A percentile compares a stretch with the other conserved stretches of the same genome.
Evolutionary conservation across 2,888 invertebrate genomes (phyloP).

Genomic region (Ophion costatus): DNA sequence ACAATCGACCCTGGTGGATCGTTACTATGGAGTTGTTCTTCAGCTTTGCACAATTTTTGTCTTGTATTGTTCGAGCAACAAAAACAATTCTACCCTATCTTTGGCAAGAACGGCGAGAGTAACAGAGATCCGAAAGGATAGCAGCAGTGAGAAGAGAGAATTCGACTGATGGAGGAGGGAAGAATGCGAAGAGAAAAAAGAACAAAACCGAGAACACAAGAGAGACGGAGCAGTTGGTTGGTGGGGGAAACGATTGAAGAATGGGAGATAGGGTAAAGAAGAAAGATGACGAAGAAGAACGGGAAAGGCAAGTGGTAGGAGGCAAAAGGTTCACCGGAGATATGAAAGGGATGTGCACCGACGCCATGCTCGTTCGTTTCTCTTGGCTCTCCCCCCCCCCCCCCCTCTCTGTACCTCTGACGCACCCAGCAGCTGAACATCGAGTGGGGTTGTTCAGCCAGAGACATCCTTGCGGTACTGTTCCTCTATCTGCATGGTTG

Average conservation of each 20-base stretch:
- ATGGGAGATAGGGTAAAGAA: constrained; percentile 29
- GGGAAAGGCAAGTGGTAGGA: constrained; percentile 46
- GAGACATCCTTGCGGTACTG: constrained; percentile 16
- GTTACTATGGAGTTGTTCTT: neutral
- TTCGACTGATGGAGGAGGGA: constrained; percentile 69
- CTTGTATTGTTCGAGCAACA: neutral
- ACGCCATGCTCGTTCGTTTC: constrained; percentile 76
- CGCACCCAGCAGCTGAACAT: constrained; percentile 36
- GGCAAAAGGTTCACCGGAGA: constrained; percentile 71
- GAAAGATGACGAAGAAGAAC: constrained; percentile 28
- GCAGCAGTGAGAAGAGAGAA: constrained; percentile 65
- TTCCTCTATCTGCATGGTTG: constrained; percentile 33
- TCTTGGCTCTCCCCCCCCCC: constrained; percentile 36
- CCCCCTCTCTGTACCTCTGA: constrained; percentile 30
- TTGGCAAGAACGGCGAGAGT: constrained; percentile 23
- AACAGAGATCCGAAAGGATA: constrained; percentile 18
- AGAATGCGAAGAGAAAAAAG: constrained; percentile 48
- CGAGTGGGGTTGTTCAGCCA: constrained; percentile 28
- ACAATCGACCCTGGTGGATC: too few relatives aligned
- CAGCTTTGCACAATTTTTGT: neutral
- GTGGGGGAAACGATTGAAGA: constrained; percentile 30
- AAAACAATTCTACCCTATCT: constrained; percentile 10
- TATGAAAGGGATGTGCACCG: constrained; percentile 75
- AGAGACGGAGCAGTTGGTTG: constrained; percentile 61
- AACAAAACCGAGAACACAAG: constrained; percentile 67